Conservation (phyloP, 1,140 invertebrate genomes). For the Aphaenogaster floridana region DNA sequence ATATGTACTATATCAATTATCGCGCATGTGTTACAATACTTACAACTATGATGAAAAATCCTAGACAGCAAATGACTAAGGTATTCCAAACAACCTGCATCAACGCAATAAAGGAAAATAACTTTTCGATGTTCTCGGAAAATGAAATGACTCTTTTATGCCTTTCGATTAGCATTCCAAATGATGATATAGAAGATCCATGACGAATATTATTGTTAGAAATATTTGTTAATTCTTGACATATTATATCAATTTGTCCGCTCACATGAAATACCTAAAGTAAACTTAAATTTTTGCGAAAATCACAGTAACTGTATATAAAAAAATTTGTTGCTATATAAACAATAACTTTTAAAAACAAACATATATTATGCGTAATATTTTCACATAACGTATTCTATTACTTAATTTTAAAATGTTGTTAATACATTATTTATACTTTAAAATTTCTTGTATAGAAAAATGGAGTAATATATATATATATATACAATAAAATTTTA, state of each 20-base stretch:
- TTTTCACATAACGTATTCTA: not conserved
- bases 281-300: slow-evolving; percentile 3
- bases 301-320: not conserved
- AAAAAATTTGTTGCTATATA: not conserved
- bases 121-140: slow-evolving; percentile 2
- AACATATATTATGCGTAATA: not conserved
- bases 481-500: not conserved
- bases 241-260: slow-evolving; percentile 66
- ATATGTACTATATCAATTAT: not conserved
- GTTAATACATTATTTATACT: not conserved
- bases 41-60: slow-evolving; percentile 45
- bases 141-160: slow-evolving; percentile 52
- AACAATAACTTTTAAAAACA: not conserved
- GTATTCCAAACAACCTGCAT: slow-evolving; percentile 53
- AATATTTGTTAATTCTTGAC: slow-evolving; percentile 28
- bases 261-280: slow-evolving; percentile 64
- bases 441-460: not conserved
- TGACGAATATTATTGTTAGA: not conserved
- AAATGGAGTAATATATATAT: not conserved
- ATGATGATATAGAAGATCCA: not conserved
- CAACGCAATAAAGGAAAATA: slow-evolving; percentile 27
- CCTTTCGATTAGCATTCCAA: slow-evolving; percentile 2
- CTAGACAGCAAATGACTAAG: slow-evolving; percentile 31
- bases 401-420: not conserved
- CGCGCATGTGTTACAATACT: not conserved